Evolutionary conservation across 2,113 vertebrate genomes (phyloP), one percentile per base, ranked within the genome.

Genomic region (Empidonax alnorum): DNA sequence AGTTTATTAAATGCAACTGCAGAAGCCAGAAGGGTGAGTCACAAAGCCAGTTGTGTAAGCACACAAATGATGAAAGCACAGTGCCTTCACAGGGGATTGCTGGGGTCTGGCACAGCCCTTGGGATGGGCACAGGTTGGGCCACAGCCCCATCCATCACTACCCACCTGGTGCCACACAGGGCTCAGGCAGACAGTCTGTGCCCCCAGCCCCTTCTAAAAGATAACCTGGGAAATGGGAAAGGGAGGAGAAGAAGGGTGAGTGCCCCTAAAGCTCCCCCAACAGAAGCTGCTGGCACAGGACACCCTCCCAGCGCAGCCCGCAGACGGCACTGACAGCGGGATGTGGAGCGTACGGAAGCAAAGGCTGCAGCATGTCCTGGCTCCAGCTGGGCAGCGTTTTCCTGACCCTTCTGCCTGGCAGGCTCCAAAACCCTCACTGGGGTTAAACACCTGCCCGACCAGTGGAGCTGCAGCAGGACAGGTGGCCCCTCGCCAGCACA

Each of bases 11-110:
- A 58, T 12, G 41, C 4, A 23, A 87, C n/a, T 27, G 20, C 44
- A 89, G 84, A 92, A 92, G 81, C 62, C 42, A 21, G 20, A 58
- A 49, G 84, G 46, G 46, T 94, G 91, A 94, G 77, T 89, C 89
- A 95, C 81, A 91, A 82, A 84, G 53, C 25, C 65, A 25, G 62
- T 61, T 93, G 88, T 93, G 91, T 76, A 77, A 93, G 93, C 74
- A 58, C 3, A 61, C 31, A 6, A 11, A 44, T 4, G 53, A 89
- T 91, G 87, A 69, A 82, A 94, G 89, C 24, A 63, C 39, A 12
- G 81, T 58, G 65, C 87, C 63, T 7, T 82, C 61, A n/a, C 2
- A 1, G 35, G 39, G 46, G 30, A 37, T 23, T 25, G 22, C n/a
- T 41, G 55, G n/a, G 15, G 13, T 49, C 80, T 42, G 10, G 39